These are phyloP conservation scores for Morpho helenor DNA, from an alignment of 2,888 invertebrate species.

Conservation along the genomic window DNA sequence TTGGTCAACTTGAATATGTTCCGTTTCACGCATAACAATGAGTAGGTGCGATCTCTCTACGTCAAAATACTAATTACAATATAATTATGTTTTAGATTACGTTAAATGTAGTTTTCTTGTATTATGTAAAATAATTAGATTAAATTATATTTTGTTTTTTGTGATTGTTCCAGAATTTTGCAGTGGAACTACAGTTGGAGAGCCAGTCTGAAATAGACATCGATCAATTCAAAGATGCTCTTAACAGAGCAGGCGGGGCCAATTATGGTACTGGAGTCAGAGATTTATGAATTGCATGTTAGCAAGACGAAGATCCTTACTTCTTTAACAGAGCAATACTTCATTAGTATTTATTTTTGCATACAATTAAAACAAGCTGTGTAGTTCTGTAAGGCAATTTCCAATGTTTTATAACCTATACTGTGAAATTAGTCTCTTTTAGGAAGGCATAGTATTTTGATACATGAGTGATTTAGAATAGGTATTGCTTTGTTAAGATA, in stretches of 20 bases:
- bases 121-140: neutral
- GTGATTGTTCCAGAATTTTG: conserved; percentile 83
- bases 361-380: neutral
- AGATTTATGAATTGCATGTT: conserved; percentile 72
- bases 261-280: conserved; percentile 89
- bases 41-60: conserved; percentile 34
- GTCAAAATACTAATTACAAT: conserved; percentile 24
- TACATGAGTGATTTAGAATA: neutral
- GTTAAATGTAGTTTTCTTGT: neutral
- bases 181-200: conserved; percentile 86
- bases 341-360: neutral
- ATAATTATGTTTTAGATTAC: neutral
- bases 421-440: too few relatives aligned
- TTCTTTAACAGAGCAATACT: conserved; percentile 23
- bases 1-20: conserved; percentile 8
- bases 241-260: conserved; percentile 87
- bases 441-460: neutral
- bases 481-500: conserved; percentile 22
- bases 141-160: neutral
- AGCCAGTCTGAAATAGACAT: conserved; percentile 84
- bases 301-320: conserved; percentile 14
- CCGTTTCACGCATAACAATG: conserved; percentile 12
- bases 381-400: too few relatives aligned
- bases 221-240: conserved; percentile 83
- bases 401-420: too few relatives aligned